Conservation (phyloP, 2,888 invertebrate species). For the Malacosoma neustria region DNA sequence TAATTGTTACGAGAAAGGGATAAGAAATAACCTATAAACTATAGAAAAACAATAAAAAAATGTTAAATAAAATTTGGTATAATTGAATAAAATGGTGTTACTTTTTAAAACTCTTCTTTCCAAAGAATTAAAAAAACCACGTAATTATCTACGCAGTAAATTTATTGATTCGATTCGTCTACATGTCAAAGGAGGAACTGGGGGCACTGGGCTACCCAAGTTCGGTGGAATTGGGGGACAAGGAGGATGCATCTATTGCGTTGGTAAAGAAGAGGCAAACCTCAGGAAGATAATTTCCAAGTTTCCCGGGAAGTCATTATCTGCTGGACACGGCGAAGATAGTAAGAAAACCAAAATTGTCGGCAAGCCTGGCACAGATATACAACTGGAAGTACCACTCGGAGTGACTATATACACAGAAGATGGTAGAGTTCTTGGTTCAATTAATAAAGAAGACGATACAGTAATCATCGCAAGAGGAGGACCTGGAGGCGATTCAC, state of each 20-base stretch:
- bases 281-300: constrained; percentile 66
- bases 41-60: constrained; percentile 1
- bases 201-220: constrained; percentile 81
- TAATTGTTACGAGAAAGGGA: constrained; percentile 1
- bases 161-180: constrained; percentile 89
- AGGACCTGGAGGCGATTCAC: constrained; percentile 86
- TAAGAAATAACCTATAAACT: constrained; percentile 2
- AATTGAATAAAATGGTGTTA: constrained; percentile 56
- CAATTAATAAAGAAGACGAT: constrained; percentile 81
- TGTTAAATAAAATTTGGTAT: not conserved
- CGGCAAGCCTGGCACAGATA: constrained; percentile 82
- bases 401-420: constrained; percentile 86
- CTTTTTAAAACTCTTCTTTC: constrained; percentile 52
- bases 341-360: constrained; percentile 83
- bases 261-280: constrained; percentile 77
- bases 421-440: constrained; percentile 79
- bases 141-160: constrained; percentile 67
- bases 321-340: constrained; percentile 82
- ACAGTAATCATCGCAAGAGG: constrained; percentile 85
- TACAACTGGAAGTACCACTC: constrained; percentile 83
- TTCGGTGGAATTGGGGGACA: constrained; percentile 94
- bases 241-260: constrained; percentile 89
- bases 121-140: constrained; percentile 59
- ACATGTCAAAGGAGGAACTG: constrained; percentile 87
- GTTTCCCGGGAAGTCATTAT: constrained; percentile 74